A percentile compares a stretch with the other conserved stretches of the same genome.
These are phyloP conservation scores for Teleopsis dalmanni DNA, from an alignment of 1,140 invertebrate species.

Conservation along the genomic window DNA sequence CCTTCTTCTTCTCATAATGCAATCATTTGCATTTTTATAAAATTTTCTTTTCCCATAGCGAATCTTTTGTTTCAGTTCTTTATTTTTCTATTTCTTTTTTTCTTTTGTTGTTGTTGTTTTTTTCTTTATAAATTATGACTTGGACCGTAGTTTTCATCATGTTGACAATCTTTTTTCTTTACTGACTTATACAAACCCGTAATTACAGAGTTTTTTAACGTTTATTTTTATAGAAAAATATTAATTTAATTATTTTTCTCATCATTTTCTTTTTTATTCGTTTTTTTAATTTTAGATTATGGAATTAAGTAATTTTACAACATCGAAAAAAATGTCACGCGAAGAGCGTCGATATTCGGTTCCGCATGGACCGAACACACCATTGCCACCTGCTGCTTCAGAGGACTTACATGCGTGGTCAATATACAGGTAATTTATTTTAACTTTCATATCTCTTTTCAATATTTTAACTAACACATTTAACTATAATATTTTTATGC, in stretches of 20 bases:
- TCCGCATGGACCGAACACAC: conserved; percentile 56
- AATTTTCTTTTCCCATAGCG: neutral
- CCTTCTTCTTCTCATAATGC: too few relatives aligned
- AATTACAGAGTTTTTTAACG: neutral
- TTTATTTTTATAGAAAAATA: neutral
- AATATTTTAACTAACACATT: too few relatives aligned
- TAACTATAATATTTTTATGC: too few relatives aligned
- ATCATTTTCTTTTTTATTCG: conserved; percentile 3
- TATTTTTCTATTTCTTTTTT: neutral
- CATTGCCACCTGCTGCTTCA: conserved; percentile 60
- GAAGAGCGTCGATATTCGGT: conserved; percentile 74
- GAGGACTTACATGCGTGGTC: conserved; percentile 94
- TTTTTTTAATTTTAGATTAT: conserved; percentile 29
- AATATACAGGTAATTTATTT: conserved; percentile 68
- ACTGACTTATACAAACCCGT: neutral
- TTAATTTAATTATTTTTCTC: neutral
- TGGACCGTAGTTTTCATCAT: neutral
- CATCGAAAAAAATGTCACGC: conserved; percentile 42
- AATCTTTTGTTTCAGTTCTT: neutral
- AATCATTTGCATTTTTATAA: too few relatives aligned
- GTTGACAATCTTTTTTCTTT: neutral
- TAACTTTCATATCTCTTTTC: too few relatives aligned
- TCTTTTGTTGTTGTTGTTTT: neutral
- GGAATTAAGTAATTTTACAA: conserved; percentile 42
- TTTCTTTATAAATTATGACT: neutral